Percentiles rank a stretch among this genome's conserved stretches.
phyloP scores from a whole-genome alignment of 1,140 invertebrate genomes.

The Thaumetopoea pityocampa region DNA sequence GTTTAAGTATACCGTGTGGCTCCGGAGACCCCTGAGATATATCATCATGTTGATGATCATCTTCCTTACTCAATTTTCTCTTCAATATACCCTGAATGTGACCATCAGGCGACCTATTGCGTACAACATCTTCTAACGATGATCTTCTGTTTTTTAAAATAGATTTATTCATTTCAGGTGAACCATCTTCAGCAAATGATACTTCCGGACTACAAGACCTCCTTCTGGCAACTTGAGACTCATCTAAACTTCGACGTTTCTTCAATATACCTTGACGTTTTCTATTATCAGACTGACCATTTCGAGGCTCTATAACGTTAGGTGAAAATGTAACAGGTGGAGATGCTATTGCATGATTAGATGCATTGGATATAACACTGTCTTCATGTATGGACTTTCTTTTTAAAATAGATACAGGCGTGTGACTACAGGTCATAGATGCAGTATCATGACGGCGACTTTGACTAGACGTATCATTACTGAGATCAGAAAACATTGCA shows the following conservation, averaged over 20 bases:
- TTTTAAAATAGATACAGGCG: slow-evolving; percentile 86
- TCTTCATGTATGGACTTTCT: slow-evolving; percentile 83
- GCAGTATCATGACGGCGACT: slow-evolving; percentile 58
- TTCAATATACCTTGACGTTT: slow-evolving; percentile 87
- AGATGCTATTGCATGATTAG: slow-evolving; percentile 74
- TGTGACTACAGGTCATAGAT: slow-evolving; percentile 64
- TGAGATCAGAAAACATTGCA: slow-evolving; percentile 73
- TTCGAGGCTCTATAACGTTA: slow-evolving; percentile 78
- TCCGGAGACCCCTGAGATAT: slow-evolving; percentile 77
- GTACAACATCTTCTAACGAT: slow-evolving; percentile 81
- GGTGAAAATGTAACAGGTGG: slow-evolving; percentile 85
- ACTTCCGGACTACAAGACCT: slow-evolving; percentile 83
- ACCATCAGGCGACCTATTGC: slow-evolving; percentile 76
- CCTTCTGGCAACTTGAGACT: slow-evolving; percentile 82
- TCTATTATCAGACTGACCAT: slow-evolving; percentile 69
- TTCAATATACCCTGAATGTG: slow-evolving; percentile 74
- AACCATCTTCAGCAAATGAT: slow-evolving; percentile 76
- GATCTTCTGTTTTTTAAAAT: slow-evolving; percentile 83
- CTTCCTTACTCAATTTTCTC: slow-evolving; percentile 71
- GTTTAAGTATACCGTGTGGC: slow-evolving; percentile 86
- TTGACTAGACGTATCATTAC: slow-evolving; percentile 69
- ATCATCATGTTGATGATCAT: slow-evolving; percentile 66
- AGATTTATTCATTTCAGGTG: slow-evolving; percentile 77
- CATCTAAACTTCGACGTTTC: slow-evolving; percentile 86
- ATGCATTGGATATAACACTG: slow-evolving; percentile 69